Evolutionary conservation across 2,797 vertebrate species (phyloP).

Genomic region (Melanogrammus aeglefinus): DNA sequence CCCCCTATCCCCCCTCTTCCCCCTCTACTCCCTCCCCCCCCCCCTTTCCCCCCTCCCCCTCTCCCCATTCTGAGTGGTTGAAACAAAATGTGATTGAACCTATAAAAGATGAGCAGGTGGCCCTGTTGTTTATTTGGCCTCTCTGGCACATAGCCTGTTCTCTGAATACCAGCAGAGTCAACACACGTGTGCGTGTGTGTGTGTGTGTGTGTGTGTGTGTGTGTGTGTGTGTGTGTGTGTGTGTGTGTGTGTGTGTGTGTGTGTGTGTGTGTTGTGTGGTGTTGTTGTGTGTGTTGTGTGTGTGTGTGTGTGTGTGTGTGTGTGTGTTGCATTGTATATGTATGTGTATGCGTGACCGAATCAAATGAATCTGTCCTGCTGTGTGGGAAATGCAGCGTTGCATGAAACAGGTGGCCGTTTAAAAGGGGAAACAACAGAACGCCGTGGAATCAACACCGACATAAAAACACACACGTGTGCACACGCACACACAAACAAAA

Average conservation of each 20-base stretch:
- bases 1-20: not conserved
- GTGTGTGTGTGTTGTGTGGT: slow-evolving; percentile 25
- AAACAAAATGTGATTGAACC: slow-evolving; percentile 62
- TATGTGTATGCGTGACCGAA: not conserved
- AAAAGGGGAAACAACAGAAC: slow-evolving; percentile 19
- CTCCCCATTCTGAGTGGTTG: slow-evolving; percentile 35
- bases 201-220: slow-evolving; percentile 8
- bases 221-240: too few species aligned
- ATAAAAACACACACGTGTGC: not conserved
- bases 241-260: slow-evolving; percentile 11
- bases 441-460: slow-evolving; percentile 12
- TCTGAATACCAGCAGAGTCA: slow-evolving; percentile 52
- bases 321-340: too few species aligned
- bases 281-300: slow-evolving; percentile 8
- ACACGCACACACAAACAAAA: not conserved
- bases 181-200: slow-evolving; percentile 22
- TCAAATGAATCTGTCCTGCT: slow-evolving; percentile 32
- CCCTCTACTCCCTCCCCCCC: too few species aligned
- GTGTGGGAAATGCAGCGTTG: slow-evolving; percentile 30
- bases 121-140: slow-evolving; percentile 53
- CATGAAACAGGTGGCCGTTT: slow-evolving; percentile 53
- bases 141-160: slow-evolving; percentile 50
- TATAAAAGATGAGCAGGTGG: slow-evolving; percentile 57
- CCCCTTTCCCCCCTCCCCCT: not conserved
- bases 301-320: not conserved